phyloP scores from a whole-genome alignment of 2,113 vertebrate genomes.

The Mirounga angustirostris region DNA sequence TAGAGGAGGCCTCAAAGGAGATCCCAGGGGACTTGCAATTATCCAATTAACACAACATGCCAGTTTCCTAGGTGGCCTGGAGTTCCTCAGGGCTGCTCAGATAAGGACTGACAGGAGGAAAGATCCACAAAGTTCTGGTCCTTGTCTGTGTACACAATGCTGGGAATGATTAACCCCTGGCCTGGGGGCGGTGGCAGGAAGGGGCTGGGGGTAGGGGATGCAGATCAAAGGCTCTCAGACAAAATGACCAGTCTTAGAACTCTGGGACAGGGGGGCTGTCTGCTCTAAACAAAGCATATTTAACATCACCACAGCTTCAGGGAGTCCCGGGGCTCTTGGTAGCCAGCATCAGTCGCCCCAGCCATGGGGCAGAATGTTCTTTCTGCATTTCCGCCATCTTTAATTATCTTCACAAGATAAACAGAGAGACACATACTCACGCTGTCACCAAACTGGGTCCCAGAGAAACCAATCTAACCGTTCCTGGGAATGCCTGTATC shows the following conservation, averaged over 20 bases:
- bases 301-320: background rate
- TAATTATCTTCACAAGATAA: background rate
- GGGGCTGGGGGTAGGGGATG: background rate
- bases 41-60: background rate
- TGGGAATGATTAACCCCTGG: background rate
- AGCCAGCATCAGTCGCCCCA: background rate
- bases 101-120: conserved; percentile 53
- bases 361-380: background rate
- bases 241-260: background rate
- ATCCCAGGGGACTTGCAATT: conserved; percentile 26
- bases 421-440: background rate
- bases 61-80: conserved; percentile 76
- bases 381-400: background rate
- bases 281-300: background rate
- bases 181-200: rapidly evolving
- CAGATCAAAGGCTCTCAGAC: background rate
- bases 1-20: background rate
- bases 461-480: background rate
- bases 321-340: background rate
- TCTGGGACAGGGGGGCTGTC: background rate
- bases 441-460: background rate
- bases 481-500: background rate
- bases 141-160: background rate
- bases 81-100: conserved; percentile 78
- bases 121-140: background rate